Percentiles rank a stretch among this genome's conserved stretches.
These are phyloP conservation scores for Parnassius orleans DNA, from an alignment of 2,888 invertebrate genomes.

Conservation along the genomic window DNA sequence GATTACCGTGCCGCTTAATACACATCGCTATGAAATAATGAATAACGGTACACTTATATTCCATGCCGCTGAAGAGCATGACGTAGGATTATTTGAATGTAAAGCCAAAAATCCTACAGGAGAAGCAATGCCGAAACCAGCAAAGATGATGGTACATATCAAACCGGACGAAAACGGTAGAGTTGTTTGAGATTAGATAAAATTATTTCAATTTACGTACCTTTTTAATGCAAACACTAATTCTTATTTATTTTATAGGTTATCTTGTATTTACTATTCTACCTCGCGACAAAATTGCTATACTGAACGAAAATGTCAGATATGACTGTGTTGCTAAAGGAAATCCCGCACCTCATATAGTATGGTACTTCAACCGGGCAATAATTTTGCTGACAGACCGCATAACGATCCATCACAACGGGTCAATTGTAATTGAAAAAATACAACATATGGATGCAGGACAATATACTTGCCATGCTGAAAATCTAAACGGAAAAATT, in stretches of 20 bases:
- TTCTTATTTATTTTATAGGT: slow-evolving; percentile 41
- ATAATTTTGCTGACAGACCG: slow-evolving; percentile 77
- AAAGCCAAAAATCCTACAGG: slow-evolving; percentile 91
- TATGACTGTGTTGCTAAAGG: slow-evolving; percentile 85
- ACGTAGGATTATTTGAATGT: slow-evolving; percentile 93
- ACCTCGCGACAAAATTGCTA: slow-evolving; percentile 51
- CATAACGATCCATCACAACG: slow-evolving; percentile 80
- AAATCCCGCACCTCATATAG: slow-evolving; percentile 84
- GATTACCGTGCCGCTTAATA: slow-evolving; percentile 76
- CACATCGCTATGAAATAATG: slow-evolving; percentile 85
- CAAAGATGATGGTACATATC: slow-evolving; percentile 82
- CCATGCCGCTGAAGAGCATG: slow-evolving; percentile 82
- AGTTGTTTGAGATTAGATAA: neutral
- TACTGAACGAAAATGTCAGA: slow-evolving; percentile 72
- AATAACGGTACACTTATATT: slow-evolving; percentile 92
- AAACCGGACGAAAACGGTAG: slow-evolving; percentile 50
- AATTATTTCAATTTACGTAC: neutral
- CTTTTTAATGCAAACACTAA: slow-evolving; percentile 1
- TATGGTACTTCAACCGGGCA: slow-evolving; percentile 87
- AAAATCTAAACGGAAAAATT: slow-evolving; percentile 85
- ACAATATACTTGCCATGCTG: slow-evolving; percentile 87
- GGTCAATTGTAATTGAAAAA: slow-evolving; percentile 82
- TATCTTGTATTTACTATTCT: slow-evolving; percentile 49
- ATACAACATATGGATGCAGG: slow-evolving; percentile 84
- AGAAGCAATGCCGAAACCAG: slow-evolving; percentile 88